phyloP scores from a whole-genome alignment of 2,888 invertebrate genomes.

The Agrochola lychnidis region DNA sequence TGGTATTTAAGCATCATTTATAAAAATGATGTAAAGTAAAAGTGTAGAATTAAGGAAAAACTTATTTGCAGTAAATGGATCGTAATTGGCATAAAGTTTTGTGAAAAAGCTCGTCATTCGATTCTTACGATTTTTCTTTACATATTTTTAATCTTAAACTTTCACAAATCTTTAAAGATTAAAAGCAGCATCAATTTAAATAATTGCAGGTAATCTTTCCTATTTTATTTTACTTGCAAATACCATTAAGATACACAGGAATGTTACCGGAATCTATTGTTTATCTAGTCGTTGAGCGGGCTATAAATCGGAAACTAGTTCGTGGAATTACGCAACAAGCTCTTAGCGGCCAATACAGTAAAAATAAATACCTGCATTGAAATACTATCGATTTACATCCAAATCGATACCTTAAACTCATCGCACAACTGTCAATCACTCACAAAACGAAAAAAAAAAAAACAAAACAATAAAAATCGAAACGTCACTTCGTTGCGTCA shows the following conservation, averaged over 20 bases:
- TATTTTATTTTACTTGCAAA: constrained; percentile 46
- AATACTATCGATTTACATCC: constrained; percentile 72
- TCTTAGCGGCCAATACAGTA: constrained; percentile 52
- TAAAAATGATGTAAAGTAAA: neutral
- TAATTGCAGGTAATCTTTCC: constrained; percentile 13
- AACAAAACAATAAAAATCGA: constrained; percentile 45
- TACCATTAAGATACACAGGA: constrained; percentile 53
- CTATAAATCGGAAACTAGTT: constrained; percentile 68
- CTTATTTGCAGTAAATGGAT: constrained; percentile 1
- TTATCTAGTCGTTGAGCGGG: constrained; percentile 60
- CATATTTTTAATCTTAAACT: neutral
- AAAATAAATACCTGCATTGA: constrained; percentile 84
- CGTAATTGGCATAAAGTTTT: neutral
- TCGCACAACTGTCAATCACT: constrained; percentile 76
- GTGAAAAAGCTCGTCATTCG: neutral
- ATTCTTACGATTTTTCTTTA: neutral
- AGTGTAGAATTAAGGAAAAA: neutral
- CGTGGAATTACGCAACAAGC: constrained; percentile 64
- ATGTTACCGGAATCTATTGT: constrained; percentile 67
- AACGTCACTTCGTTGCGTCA: constrained; percentile 60
- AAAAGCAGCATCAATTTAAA: constrained; percentile 3
- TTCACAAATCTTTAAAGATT: constrained; percentile 28
- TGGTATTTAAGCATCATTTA: neutral
- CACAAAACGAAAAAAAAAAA: constrained; percentile 56
- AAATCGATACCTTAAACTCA: constrained; percentile 70